These are phyloP conservation scores for Rhinopomastus cyanomelas DNA, from an alignment of 2,113 vertebrate species.

Conservation along the genomic window DNA sequence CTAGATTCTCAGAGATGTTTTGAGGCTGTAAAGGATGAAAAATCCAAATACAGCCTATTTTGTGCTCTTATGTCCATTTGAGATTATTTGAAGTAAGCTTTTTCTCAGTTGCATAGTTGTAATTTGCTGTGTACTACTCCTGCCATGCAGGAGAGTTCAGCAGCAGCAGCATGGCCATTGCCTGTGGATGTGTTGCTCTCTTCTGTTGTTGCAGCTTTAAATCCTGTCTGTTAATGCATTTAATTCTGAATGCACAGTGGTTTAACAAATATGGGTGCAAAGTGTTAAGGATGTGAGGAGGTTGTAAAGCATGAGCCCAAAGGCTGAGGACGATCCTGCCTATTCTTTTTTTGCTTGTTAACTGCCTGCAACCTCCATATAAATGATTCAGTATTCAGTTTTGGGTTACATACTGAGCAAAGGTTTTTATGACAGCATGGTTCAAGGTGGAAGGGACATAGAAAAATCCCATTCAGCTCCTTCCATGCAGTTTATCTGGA, in stretches of 20 bases:
- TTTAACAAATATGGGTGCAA: not conserved
- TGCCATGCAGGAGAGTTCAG: not conserved
- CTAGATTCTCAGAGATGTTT: not conserved
- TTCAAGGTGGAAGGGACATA: not conserved
- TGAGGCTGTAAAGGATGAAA: not conserved
- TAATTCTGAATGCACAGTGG: not conserved
- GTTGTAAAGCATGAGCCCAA: not conserved
- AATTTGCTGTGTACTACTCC: not conserved
- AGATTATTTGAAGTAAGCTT: not conserved
- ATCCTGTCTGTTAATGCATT: not conserved
- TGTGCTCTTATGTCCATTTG: not conserved
- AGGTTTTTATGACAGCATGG: not conserved
- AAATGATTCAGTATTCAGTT: not conserved
- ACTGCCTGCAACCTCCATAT: not conserved
- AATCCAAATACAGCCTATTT: not conserved
- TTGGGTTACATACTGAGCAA: not conserved
- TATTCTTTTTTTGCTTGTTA: not conserved
- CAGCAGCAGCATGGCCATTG: not conserved
- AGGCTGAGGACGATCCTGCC: not conserved
- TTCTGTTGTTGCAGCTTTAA: not conserved
- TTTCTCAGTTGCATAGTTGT: not conserved
- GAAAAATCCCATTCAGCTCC: not conserved
- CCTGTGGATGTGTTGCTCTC: not conserved
- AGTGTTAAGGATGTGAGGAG: not conserved
- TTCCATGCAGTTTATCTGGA: not conserved